Evolutionary conservation across 2,888 invertebrate genomes (phyloP), one percentile per base, ranked within the genome.

Genomic region (Spodoptera exigua): DNA sequence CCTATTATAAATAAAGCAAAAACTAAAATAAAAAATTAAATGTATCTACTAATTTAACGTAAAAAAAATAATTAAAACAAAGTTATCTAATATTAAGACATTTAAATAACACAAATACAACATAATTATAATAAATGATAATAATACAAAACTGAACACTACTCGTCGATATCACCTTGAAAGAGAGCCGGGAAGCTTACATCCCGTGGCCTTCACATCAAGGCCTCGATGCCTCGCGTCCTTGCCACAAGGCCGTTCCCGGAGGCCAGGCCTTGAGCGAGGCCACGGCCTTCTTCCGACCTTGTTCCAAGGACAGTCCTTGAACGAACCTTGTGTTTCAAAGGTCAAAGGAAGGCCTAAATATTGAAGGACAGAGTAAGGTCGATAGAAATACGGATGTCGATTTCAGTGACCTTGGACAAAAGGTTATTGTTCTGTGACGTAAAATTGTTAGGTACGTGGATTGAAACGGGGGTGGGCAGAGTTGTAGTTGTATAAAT

Each of bases 301-400:
- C 79, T 74, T 51, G 65, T 13, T 52, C 43, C 61, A 78, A 82
- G 81, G 79, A 21, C 61, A 60, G 61, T 47, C 69, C 47, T 58
- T 57, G 58, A 43, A 21, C 46, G 52, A 63, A 59, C 70, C 61
- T 70, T 49, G 55, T 58, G 7, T 56, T 63, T 61, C 27, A 46
- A 47, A 76, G 74, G 70, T 61, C 76, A 49, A 10, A 37, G 46
- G 18, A 51, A 74, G 37, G 41, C 58, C 70, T 59, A 37, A 56
- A 48, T 59, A 7, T 21, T 56, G 48, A 40, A 60, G 56, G 51
- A 34, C 41, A 27, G 17, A 27, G 34, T 39, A 51, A 41, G 65
- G 13, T 65, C 74, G 65, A 69, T 74, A 48, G 14, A 27, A 27
- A 27, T 27, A 27, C 14, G 18, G 46, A 70, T 74, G 67, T 67